Evolutionary conservation across 2,797 vertebrate genomes (phyloP), one percentile per base, ranked within the genome.

Genomic region (Ctenosaura bakeri): DNA sequence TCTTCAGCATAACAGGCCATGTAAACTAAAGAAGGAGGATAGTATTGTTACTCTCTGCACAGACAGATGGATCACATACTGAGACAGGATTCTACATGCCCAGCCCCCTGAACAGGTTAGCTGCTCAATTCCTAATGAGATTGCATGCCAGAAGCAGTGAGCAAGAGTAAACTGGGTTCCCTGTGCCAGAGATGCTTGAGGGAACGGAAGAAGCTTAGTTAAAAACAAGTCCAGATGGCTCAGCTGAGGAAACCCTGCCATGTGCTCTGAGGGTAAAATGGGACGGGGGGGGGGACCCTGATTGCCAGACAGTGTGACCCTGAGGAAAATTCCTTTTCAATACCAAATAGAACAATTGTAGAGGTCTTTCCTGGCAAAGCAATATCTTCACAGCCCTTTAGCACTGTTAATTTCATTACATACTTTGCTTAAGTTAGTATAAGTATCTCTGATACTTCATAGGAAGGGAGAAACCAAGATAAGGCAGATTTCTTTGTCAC

Each of bases 221-320:
- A 81, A 69, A 88, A 88, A 71, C 64, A 81, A 81, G 56, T 88
- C 64, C 78, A 81, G 87, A 54, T 71, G n/a, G 46, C 86, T 80
- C 54, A 69, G 46, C 42, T 35, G 26, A 66, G 74, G 26, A 52
- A 88, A 26, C 12, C 50, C 50, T 88, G 79, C 16, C 80, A 74
- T 76, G 69, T 83, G 26, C 29, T 83, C 77, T 46, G 26, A 54
- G 26, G 52, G 38, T 32, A 69, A 46, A 46, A 46, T 46, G 42
- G 42, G 42, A 4, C 4, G 42, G 42, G 42, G 42, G 42, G 42
- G 42, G 4, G 42, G 42, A 46, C 42, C 52, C 13, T 81, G n/a
- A 71, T 71, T 46, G 71, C 16, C 66, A 88, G 52, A 69, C 79
- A 88, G 20, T 83, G 7, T 74, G 69, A 74, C 52, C 79, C 29